Evolutionary conservation across 1,140 invertebrate genomes (phyloP).

Genomic region (Magallana ariakensis): DNA sequence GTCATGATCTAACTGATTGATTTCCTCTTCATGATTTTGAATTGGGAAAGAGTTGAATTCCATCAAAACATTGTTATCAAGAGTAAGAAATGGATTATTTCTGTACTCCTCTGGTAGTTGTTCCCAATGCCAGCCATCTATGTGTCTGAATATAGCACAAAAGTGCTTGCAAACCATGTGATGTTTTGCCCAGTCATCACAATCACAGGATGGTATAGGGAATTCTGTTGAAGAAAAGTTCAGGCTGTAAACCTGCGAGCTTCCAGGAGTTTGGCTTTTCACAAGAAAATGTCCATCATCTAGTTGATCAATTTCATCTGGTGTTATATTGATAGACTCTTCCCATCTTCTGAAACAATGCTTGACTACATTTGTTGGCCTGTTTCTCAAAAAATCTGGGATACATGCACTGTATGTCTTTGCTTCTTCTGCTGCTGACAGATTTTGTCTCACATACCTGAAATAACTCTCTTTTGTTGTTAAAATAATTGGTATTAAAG

Average conservation of each 20-base stretch:
- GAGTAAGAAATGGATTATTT: conserved; percentile 28
- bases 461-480: not conserved
- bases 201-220: conserved; percentile 17
- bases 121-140: conserved; percentile 14
- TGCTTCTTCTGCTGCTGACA: conserved; percentile 15
- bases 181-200: conserved; percentile 34
- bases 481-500: no score
- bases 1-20: no score
- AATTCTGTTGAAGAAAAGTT: not conserved
- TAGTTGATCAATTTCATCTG: conserved; percentile 32
- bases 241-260: not conserved
- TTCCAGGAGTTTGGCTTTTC: conserved; percentile 41
- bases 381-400: conserved; percentile 38
- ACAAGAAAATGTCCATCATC: conserved; percentile 40
- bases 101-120: conserved; percentile 20
- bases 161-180: conserved; percentile 39
- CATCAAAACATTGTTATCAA: conserved; percentile 9
- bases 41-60: not conserved
- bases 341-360: conserved; percentile 47
- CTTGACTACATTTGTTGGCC: conserved; percentile 28
- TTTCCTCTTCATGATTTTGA: no score
- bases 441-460: not conserved
- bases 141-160: conserved; percentile 30
- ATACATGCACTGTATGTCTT: conserved; percentile 10
- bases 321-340: conserved; percentile 40